A percentile compares a stretch with the other conserved stretches of the same genome.
Evolutionary conservation across 2,113 vertebrate genomes (phyloP).

Genomic region (Chlorodrepanis virens): DNA sequence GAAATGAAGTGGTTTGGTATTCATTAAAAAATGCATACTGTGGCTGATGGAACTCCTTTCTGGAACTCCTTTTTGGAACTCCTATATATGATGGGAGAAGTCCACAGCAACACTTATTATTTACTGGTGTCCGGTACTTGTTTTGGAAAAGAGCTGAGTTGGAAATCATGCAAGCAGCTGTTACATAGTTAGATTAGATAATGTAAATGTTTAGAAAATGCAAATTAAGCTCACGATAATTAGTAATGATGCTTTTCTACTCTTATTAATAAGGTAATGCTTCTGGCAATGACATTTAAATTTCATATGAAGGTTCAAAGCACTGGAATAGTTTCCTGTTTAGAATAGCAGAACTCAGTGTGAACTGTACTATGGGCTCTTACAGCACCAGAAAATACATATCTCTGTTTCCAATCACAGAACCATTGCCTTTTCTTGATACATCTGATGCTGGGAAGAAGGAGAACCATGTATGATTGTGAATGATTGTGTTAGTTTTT

Average conservation of each 20-base stretch:
- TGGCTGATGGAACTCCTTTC: not conserved
- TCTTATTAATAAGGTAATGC: constrained; percentile 72
- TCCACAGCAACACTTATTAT: not conserved
- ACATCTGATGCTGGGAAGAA: not conserved
- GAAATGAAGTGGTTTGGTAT: not conserved
- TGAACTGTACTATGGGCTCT: not conserved
- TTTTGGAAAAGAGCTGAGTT: constrained; percentile 45
- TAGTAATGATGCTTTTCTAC: constrained; percentile 68
- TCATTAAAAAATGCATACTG: not conserved
- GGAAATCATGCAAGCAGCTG: constrained; percentile 63
- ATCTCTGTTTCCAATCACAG: not conserved
- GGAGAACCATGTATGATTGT: not conserved
- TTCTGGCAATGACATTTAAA: constrained; percentile 71
- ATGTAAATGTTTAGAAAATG: constrained; percentile 74
- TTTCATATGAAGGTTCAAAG: constrained; percentile 70
- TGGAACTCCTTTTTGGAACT: not conserved
- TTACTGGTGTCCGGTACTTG: not conserved
- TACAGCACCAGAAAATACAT: not conserved
- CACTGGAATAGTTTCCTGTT: constrained; percentile 35
- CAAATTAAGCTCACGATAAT: constrained; percentile 67
- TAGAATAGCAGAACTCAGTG: not conserved
- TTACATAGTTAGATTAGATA: constrained; percentile 59
- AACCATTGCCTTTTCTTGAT: not conserved
- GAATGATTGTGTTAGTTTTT: not conserved
- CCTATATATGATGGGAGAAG: not conserved